These are phyloP conservation scores for Todiramphus saurophagus DNA, from an alignment of 2,113 vertebrate species.

Conservation along the genomic window DNA sequence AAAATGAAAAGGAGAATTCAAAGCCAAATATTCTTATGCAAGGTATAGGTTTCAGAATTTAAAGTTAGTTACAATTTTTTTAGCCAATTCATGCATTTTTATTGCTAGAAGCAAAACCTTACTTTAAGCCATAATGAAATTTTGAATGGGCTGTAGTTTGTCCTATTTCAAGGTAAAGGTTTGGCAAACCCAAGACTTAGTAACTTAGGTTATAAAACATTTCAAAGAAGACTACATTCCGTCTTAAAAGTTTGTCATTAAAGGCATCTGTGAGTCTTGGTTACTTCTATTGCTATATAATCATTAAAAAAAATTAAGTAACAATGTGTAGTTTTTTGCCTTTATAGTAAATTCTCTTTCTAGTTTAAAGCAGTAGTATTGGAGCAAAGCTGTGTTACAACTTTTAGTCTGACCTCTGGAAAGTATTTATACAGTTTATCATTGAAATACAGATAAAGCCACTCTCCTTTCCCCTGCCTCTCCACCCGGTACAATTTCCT, in stretches of 20 bases:
- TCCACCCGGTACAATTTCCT: conserved; percentile 2
- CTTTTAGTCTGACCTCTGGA: background rate
- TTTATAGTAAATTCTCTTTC: background rate
- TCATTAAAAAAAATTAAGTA: background rate
- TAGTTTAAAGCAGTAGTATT: background rate
- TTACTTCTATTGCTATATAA: background rate
- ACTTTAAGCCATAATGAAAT: background rate
- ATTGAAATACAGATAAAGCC: background rate
- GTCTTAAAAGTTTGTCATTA: background rate
- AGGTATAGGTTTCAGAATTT: background rate
- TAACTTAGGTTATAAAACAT: background rate
- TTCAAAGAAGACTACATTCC: background rate
- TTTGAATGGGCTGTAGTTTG: background rate
- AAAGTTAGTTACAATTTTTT: background rate
- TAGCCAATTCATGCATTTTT: background rate
- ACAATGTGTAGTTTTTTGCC: rapidly evolving
- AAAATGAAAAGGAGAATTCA: background rate
- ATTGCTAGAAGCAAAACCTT: background rate
- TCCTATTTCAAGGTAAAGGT: background rate
- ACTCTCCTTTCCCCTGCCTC: background rate
- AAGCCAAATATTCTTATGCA: background rate
- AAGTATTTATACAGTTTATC: background rate
- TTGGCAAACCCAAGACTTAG: background rate
- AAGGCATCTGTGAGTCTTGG: background rate
- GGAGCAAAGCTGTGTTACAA: background rate